Evolutionary conservation across 2,797 vertebrate genomes (phyloP).

Genomic region (Crenuchus spilurus): DNA sequence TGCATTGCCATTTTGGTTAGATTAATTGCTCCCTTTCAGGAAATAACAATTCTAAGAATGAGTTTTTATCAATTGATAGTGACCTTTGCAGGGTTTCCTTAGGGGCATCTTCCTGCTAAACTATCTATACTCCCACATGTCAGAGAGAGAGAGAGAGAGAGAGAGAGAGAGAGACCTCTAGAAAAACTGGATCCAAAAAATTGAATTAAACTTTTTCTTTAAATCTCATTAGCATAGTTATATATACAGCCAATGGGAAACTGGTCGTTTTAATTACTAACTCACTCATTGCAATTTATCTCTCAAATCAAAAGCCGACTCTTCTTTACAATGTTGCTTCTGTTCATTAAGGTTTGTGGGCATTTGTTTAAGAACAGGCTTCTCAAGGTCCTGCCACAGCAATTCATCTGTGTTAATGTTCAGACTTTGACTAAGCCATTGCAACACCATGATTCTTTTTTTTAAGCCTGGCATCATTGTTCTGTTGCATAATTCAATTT

Average conservation of each 20-base stretch:
- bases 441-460: too few species aligned
- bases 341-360: too few species aligned
- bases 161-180: background rate
- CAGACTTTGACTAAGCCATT: too few species aligned
- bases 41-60: background rate
- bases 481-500: too few species aligned
- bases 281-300: background rate
- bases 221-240: background rate
- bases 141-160: background rate
- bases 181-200: background rate
- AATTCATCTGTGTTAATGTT: too few species aligned
- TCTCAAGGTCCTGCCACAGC: too few species aligned
- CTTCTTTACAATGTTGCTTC: too few species aligned
- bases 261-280: background rate
- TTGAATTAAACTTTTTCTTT: background rate
- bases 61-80: background rate
- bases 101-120: background rate
- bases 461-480: too few species aligned
- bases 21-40: background rate
- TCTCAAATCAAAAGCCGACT: too few species aligned
- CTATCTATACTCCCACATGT: background rate
- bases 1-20: background rate
- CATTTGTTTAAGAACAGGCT: too few species aligned
- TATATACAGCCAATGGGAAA: background rate
- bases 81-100: background rate